Evolutionary conservation across 2,113 vertebrate genomes (phyloP).

Genomic region (Pteruthius melanotis): DNA sequence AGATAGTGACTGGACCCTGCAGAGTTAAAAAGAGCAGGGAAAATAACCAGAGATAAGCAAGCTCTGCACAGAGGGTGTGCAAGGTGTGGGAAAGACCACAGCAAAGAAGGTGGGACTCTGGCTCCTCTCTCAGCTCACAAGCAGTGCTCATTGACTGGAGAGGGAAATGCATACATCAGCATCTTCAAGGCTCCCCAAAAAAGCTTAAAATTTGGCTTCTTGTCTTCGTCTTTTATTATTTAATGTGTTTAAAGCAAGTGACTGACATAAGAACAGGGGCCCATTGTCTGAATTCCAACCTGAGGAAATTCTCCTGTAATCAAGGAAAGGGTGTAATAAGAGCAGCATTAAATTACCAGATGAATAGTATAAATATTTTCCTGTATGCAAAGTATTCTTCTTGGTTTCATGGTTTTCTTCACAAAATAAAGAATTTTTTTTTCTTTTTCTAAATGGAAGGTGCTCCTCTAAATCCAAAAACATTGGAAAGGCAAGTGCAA

Average conservation of each 20-base stretch:
- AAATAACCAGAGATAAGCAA: not conserved
- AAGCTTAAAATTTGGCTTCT: not conserved
- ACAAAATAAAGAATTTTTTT: not conserved
- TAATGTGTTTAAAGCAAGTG: not conserved
- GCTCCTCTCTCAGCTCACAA: not conserved
- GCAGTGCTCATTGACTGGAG: not conserved
- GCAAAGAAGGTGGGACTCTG: not conserved
- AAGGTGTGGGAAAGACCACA: not conserved
- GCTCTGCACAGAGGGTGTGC: not conserved
- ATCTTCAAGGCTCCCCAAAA: not conserved
- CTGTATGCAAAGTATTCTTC: not conserved
- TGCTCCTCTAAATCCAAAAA: not conserved
- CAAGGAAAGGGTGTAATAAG: not conserved
- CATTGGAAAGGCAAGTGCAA: not conserved
- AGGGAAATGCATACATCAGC: not conserved
- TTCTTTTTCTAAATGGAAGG: not conserved
- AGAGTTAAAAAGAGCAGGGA: not conserved
- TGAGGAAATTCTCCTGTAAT: not conserved
- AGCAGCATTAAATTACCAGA: not conserved
- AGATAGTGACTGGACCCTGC: not conserved
- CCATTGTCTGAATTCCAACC: not conserved
- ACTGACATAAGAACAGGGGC: fast-evolving
- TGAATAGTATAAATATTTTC: not conserved
- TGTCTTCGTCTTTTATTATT: not conserved
- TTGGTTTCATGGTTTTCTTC: not conserved